Evolutionary conservation across 1,140 invertebrate species (phyloP).

Genomic region (Eufriesea mexicana): DNA sequence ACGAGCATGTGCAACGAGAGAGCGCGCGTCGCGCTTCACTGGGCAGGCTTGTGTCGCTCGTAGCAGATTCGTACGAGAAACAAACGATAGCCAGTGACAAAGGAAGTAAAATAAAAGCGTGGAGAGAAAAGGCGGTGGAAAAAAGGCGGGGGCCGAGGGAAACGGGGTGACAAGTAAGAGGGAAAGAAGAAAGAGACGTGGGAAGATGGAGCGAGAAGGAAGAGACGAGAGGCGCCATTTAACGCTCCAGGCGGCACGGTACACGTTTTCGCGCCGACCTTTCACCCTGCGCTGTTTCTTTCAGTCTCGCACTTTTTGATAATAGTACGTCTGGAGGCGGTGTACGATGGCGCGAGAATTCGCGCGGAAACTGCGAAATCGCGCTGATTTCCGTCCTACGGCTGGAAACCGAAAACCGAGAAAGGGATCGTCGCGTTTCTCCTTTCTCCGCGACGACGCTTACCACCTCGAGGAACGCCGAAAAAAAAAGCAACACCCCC

Average conservation of each 20-base stretch:
- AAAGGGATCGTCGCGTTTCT: background rate
- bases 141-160: constrained; percentile 35
- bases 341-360: constrained; percentile 36
- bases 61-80: constrained; percentile 51
- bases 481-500: background rate
- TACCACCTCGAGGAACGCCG: background rate
- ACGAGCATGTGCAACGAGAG: constrained; percentile 14
- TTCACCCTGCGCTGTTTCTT: constrained; percentile 49
- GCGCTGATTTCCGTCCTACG: constrained; percentile 31
- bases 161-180: constrained; percentile 27
- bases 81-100: constrained; percentile 57
- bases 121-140: constrained; percentile 23
- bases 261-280: constrained; percentile 67
- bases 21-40: constrained; percentile 30
- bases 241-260: constrained; percentile 64
- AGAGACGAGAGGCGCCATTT: constrained; percentile 66
- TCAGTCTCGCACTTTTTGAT: constrained; percentile 66
- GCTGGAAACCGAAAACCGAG: background rate
- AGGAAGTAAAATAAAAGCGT: constrained; percentile 52
- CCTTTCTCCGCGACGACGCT: background rate
- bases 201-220: constrained; percentile 18
- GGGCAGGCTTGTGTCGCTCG: constrained; percentile 30
- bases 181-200: constrained; percentile 41
- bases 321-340: constrained; percentile 48
- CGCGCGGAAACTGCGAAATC: constrained; percentile 45